Evolutionary conservation across 1,140 invertebrate genomes (phyloP).

Genomic region (Araneus ventricosus): DNA sequence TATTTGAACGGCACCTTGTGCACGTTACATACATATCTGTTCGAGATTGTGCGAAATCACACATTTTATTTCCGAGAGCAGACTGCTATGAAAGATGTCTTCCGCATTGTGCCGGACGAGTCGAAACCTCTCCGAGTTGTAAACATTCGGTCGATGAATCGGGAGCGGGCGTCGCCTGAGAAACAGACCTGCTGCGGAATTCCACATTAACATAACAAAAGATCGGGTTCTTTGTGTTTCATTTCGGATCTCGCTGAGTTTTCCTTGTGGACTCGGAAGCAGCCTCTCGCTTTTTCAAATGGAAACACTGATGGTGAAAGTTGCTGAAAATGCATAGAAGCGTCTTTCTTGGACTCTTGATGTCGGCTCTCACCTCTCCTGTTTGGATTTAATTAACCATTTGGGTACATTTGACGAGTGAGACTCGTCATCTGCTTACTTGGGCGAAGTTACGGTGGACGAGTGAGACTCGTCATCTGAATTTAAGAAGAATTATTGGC

Average conservation of each 20-base stretch:
- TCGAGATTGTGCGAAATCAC: too few species aligned
- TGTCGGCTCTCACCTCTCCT: not conserved
- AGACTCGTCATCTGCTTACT: too few species aligned
- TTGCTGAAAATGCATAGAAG: not conserved
- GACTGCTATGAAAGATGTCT: too few species aligned
- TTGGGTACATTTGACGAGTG: too few species aligned
- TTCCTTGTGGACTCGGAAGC: conserved; percentile 33
- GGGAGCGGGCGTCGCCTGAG: conserved; percentile 50
- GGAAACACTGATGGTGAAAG: not conserved
- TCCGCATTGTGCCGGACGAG: too few species aligned
- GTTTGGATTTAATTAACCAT: too few species aligned
- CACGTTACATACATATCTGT: too few species aligned
- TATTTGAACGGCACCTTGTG: too few species aligned
- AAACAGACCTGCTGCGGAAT: conserved; percentile 54
- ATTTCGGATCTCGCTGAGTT: conserved; percentile 21
- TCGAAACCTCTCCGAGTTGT: not conserved
- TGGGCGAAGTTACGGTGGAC: too few species aligned
- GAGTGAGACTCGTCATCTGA: too few species aligned
- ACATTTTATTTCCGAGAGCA: too few species aligned
- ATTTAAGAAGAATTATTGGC: too few species aligned
- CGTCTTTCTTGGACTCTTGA: not conserved
- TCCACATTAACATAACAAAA: conserved; percentile 65
- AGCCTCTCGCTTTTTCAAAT: not conserved
- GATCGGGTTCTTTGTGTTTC: conserved; percentile 12
- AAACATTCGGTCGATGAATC: not conserved